Base-by-base conservation (phyloP, 2,797 vertebrate genomes). In the Melanotaenia parkinsoni region DNA sequence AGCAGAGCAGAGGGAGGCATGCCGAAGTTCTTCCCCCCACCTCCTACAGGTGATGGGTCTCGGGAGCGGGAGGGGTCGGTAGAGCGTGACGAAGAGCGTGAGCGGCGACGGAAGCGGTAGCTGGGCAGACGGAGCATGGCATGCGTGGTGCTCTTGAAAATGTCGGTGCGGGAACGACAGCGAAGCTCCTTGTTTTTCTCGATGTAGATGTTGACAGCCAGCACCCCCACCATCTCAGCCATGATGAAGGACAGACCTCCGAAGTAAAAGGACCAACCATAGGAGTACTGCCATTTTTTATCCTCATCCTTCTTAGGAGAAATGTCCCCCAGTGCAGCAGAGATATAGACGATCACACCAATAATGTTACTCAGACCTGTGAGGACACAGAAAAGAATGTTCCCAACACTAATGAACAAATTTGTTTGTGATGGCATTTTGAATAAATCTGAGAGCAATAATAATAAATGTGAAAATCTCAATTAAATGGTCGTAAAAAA, bases 261-360 rank as follows among this genome's bases (percentile, higher is more conserved):
- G 14, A 98, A 98, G 91, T 98, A 98, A 92, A 98, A 98, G 86
- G 96, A 97, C 97, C 97, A 98, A 77, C 97, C 97, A 30, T 98
- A 97, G 1, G 96, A 97, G 88, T 98, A 98, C 88, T 97, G 96
- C 95, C 94, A 96, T 85, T 97, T 97, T 91, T 96, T 97, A 80
- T 97, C 96, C 86, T 97, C 97, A 13, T 97, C 96, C 74, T 96
- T 96, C 86, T 96, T 96, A 0, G 96, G 95, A 56, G 96, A 97
- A 76, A 97, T 97, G 91, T 98, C 97, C 20, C 97, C 97, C 50
- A 97, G 88, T n/a, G 96, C 97, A 3, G 97, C 96, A 0, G 97
- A 98, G 93, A 98, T 98, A 93, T 98, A 98, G 78, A 97, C 97
- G 50, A 98, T 98, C 82, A 98, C 96, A 2, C 97, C 97, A 38